Percentiles rank a stretch among this genome's conserved stretches.
phyloP scores from a whole-genome alignment of 2,888 invertebrate species.

The Heliconius cydno region DNA sequence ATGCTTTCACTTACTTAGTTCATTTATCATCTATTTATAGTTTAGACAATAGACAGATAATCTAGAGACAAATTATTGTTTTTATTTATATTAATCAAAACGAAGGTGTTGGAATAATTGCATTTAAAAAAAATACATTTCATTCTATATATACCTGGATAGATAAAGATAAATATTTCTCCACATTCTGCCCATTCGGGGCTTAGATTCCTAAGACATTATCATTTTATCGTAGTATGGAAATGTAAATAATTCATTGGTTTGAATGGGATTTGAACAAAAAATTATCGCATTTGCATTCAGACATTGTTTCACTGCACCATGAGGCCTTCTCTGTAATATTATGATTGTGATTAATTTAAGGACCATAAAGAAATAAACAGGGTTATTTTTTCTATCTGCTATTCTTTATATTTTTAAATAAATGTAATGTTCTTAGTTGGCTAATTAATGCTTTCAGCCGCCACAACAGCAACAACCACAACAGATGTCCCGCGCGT shows the following conservation, averaged over 20 bases:
- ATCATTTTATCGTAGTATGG: background rate
- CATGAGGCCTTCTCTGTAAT: background rate
- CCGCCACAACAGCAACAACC: slow-evolving; percentile 44
- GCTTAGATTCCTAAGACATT: too few species aligned
- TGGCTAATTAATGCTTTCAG: slow-evolving; percentile 42
- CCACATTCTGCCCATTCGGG: background rate
- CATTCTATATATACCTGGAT: background rate
- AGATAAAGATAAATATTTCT: background rate
- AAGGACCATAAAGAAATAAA: too few species aligned
- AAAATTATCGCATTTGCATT: too few species aligned
- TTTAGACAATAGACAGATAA: background rate
- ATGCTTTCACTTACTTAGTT: background rate
- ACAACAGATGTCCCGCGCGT: slow-evolving; percentile 56
- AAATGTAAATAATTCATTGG: background rate
- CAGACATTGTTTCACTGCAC: too few species aligned
- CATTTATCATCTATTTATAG: background rate
- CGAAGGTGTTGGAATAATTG: background rate
- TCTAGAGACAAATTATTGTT: background rate
- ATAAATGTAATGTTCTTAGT: background rate
- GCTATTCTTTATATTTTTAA: background rate
- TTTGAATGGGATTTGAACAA: background rate
- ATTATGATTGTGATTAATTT: background rate
- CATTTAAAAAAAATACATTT: background rate
- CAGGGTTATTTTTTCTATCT: background rate
- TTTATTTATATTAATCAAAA: background rate